Evolutionary conservation across 2,797 vertebrate species (phyloP), one percentile per base, ranked within the genome.

Genomic region (Anomalospiza imberbis): DNA sequence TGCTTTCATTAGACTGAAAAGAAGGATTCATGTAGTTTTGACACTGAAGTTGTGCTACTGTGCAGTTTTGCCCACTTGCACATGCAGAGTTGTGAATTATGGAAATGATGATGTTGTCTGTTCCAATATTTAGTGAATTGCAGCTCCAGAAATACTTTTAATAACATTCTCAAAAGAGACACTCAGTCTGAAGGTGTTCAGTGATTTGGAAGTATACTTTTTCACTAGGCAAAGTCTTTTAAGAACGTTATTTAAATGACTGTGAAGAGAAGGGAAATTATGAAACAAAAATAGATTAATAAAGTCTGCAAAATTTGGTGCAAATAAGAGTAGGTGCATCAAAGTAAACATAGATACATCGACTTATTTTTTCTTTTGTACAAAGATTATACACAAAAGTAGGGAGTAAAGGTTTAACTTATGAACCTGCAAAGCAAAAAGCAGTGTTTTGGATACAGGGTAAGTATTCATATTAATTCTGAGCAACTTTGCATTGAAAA

Each of bases 1-100:
- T 65, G 32, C 38, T 90, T 92, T 88, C 34, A n/a, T 92, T 96
- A 75, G 58, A 58, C 72, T 80, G 72, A 80, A 94, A 68, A 88
- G 79, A 88, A 95, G 70, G 32, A 75, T 84, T 93, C 5, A 22
- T 51, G 34, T 51, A 58, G 71, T 73, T 88, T 89, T 84, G 62
- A 55, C 4, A 5, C 61, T 0, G 0, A 48, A 36, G 25, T 88
- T 78, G 36, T 13, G 72, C 84, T 87, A 63, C 86, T 88, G 65
- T 65, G 68, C 55, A 74, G 26, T 74, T 89, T 91, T 89, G 71
- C 63, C 50, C 7, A 17, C 70, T 80, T 85, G 65, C 68, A 91
- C 28, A 18, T 44, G 53, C 31, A 48, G 13, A 60, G 42, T 31
- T 67, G 29, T 62, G 53, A 77, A 67, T 82, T 80, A 44, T 28